A percentile compares a stretch with the other conserved stretches of the same genome.
Evolutionary conservation across 37 sponge, comb jelly and placozoan genomes (phyloP).

Genomic region (Halisarca cf. caerulea): DNA sequence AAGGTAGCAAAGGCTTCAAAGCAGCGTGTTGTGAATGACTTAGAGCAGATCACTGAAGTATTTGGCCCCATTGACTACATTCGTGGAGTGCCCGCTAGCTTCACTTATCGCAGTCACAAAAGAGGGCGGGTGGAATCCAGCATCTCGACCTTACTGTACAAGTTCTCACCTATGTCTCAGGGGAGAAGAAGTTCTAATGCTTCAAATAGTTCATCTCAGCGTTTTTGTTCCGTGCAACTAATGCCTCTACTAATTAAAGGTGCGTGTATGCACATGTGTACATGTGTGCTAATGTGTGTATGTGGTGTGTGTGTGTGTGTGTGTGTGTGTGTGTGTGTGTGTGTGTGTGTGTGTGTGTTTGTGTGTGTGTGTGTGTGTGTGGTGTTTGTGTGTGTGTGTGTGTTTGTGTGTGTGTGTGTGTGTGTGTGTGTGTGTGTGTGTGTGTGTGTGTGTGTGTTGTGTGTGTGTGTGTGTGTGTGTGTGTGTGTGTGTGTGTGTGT

Average conservation of each 20-base stretch:
- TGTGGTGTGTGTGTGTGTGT: constrained; percentile 43
- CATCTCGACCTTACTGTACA: neutral
- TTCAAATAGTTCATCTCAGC: neutral
- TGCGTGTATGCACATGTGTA: neutral
- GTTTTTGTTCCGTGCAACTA: neutral
- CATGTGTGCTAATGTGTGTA: constrained; percentile 28
- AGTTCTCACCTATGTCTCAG: neutral
- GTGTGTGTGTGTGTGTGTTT: constrained; percentile 23
- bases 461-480: too few relatives aligned
- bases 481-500: too few relatives aligned
- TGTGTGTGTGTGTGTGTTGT: neutral
- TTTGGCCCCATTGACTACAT: constrained; percentile 23
- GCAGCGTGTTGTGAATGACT: neutral
- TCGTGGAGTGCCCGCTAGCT: constrained; percentile 1
- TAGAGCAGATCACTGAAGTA: neutral
- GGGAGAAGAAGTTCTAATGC: neutral
- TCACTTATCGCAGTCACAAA: constrained; percentile 6
- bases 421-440: neutral
- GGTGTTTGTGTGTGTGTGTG: neutral
- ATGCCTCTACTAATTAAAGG: constrained; percentile 14
- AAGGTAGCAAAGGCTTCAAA: constrained; percentile 11
- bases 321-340: constrained; percentile 45
- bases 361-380: neutral
- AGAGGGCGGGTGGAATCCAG: constrained; percentile 10
- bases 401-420: too few relatives aligned